Percentiles rank a stretch among this genome's conserved stretches.
These are phyloP conservation scores for Anadara kagoshimensis DNA, from an alignment of 1,140 invertebrate genomes.

Conservation along the genomic window DNA sequence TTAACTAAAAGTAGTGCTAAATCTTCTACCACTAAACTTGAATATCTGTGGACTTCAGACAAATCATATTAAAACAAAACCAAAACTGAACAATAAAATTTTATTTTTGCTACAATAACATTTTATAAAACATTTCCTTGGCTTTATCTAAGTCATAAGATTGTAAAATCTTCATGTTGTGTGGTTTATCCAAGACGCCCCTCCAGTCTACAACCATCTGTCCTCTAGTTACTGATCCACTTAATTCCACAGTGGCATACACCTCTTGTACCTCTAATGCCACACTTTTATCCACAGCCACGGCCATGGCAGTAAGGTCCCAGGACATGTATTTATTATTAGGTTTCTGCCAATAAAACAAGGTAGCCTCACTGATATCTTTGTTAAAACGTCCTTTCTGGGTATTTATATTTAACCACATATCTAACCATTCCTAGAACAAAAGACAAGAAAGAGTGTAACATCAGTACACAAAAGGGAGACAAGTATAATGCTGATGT, in stretches of 20 bases:
- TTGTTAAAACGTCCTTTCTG: constrained; percentile 43
- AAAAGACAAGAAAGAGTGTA: no score
- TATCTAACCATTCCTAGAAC: constrained; percentile 52
- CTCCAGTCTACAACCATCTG: constrained; percentile 64
- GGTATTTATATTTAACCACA: constrained; percentile 49
- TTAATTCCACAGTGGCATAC: constrained; percentile 59
- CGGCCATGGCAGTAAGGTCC: constrained; percentile 59
- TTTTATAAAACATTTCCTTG: not conserved
- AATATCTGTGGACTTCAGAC: no score
- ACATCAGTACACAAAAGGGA: no score
- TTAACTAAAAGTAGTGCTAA: no score
- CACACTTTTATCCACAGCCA: constrained; percentile 49
- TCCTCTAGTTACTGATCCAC: constrained; percentile 58
- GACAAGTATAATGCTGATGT: no score
- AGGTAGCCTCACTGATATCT: not conserved
- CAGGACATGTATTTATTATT: constrained; percentile 38
- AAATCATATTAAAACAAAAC: no score
- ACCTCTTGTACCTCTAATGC: constrained; percentile 45
- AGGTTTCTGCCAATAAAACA: not conserved
- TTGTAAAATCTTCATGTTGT: constrained; percentile 19
- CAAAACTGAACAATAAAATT: no score
- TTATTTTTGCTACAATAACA: no score
- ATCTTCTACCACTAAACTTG: no score
- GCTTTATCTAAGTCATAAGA: constrained; percentile 20
- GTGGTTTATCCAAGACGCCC: constrained; percentile 3